phyloP scores from a whole-genome alignment of 1,140 invertebrate species.

The Teleopsis dalmanni region DNA sequence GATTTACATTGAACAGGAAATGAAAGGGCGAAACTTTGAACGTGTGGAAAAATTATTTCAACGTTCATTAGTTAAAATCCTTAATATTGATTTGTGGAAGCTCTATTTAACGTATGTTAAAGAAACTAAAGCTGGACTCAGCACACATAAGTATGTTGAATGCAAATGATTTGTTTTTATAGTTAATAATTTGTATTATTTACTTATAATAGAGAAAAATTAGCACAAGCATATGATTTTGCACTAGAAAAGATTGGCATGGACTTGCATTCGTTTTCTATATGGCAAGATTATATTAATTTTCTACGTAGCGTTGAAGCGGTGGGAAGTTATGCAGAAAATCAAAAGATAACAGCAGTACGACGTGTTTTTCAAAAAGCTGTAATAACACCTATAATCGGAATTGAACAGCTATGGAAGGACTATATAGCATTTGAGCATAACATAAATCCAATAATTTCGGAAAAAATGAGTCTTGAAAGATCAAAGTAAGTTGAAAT shows the following conservation, averaged over 20 bases:
- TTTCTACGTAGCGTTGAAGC: constrained; percentile 98
- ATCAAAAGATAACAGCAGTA: constrained; percentile 97
- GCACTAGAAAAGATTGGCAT: constrained; percentile 98
- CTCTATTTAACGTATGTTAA: constrained; percentile 96
- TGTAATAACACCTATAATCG: constrained; percentile 93
- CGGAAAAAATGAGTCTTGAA: constrained; percentile 54
- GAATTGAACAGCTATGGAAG: constrained; percentile 97
- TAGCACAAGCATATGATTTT: constrained; percentile 99
- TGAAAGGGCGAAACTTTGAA: constrained; percentile 92
- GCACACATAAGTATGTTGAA: constrained; percentile 84
- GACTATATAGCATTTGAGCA: constrained; percentile 94
- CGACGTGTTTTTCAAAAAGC: constrained; percentile 93
- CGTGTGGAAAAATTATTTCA: constrained; percentile 98
- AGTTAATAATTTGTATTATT: background rate
- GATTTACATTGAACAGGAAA: constrained; percentile 99
- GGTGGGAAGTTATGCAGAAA: constrained; percentile 96
- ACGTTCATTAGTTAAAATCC: constrained; percentile 93
- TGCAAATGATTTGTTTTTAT: background rate
- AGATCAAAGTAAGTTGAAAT: constrained; percentile 34
- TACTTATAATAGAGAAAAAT: constrained; percentile 75
- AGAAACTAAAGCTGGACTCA: constrained; percentile 89
- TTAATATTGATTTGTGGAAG: constrained; percentile 98
- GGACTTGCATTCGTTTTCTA: constrained; percentile 90
- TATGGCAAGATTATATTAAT: constrained; percentile 97
- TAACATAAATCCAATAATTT: constrained; percentile 94